Evolutionary conservation across 2,797 vertebrate genomes (phyloP), one percentile per base, ranked within the genome.

Genomic region (Acomys russatus): DNA sequence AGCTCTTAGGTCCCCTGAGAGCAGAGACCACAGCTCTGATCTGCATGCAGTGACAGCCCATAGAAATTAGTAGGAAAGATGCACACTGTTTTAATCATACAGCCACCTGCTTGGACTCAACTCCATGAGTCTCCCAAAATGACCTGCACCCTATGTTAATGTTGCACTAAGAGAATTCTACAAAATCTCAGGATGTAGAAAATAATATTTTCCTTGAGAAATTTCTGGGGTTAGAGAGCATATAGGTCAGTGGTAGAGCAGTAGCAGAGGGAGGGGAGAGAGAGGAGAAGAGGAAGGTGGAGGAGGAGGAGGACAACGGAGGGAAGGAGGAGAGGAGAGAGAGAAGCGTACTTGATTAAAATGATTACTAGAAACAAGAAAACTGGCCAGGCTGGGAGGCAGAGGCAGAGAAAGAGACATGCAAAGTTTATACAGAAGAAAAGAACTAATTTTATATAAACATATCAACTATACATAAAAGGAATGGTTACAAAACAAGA

Each of bases 121-220:
- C 0, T n/a, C 9, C 49, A 35, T n/a, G 28, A 54, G 66, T 83
- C 35, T 76, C 84, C 79, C 59, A 59, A 93, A 95, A 90, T 70
- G 33, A 64, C 49, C 0, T 74, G 49, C 78, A 74, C 14, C n/a
- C 4, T 33, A 28, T 76, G 35, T 35, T 82, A 66, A 25, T 85
- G 22, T 22, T 66, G 14, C 87, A 91, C 64, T 38, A 73, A 77
- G 74, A 95, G 11, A 84, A 77, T 66, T 80, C 64, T 87, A 61
- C 25, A 85, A 51, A 92, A 77, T 77, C 49, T 95, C 89, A 79
- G 20, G 33, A 44, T 49, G 61, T 28, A 87, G 38, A 83, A 22
- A 93, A 82, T 22, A 92, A 94, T 7, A n/a, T 76, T 86, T 88
- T 80, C 90, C 68, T 96, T 84, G 76, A 59, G 78, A 91, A 70